Evolutionary conservation across 1,140 invertebrate species (phyloP).

Genomic region (Zaprionus taronus): DNA sequence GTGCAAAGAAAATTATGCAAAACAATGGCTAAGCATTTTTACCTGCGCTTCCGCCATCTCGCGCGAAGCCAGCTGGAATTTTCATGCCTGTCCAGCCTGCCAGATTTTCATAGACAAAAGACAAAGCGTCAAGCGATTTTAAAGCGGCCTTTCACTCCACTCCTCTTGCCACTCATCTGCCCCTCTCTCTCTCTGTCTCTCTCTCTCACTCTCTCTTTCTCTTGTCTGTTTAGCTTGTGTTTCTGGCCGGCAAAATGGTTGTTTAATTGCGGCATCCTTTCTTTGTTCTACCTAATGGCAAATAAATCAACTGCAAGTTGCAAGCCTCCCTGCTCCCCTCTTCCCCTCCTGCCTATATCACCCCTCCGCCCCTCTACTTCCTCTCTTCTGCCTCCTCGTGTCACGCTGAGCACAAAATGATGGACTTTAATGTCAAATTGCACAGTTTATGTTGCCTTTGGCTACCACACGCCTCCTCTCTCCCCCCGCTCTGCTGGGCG

Average conservation of each 20-base stretch:
- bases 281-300: slow-evolving; percentile 50
- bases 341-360: too few relatives aligned
- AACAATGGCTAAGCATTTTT: slow-evolving; percentile 29
- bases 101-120: slow-evolving; percentile 14
- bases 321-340: not conserved
- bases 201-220: not conserved
- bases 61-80: not conserved
- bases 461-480: not conserved
- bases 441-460: slow-evolving; percentile 46
- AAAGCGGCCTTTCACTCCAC: not conserved
- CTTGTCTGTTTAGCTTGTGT: not conserved
- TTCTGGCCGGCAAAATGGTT: slow-evolving; percentile 47
- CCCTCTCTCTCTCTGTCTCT: not conserved
- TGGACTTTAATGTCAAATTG: slow-evolving; percentile 77
- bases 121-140: slow-evolving; percentile 41
- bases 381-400: too few relatives aligned
- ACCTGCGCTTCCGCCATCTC: slow-evolving; percentile 5
- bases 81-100: slow-evolving; percentile 6
- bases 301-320: slow-evolving; percentile 67
- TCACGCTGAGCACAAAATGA: slow-evolving; percentile 52
- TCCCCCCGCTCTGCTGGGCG: slow-evolving; percentile 4
- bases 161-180: not conserved
- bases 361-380: too few relatives aligned
- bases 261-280: slow-evolving; percentile 70
- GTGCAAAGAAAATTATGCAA: slow-evolving; percentile 35